Conservation (phyloP, 2,113 vertebrate genomes). For the Gallinago media region DNA sequence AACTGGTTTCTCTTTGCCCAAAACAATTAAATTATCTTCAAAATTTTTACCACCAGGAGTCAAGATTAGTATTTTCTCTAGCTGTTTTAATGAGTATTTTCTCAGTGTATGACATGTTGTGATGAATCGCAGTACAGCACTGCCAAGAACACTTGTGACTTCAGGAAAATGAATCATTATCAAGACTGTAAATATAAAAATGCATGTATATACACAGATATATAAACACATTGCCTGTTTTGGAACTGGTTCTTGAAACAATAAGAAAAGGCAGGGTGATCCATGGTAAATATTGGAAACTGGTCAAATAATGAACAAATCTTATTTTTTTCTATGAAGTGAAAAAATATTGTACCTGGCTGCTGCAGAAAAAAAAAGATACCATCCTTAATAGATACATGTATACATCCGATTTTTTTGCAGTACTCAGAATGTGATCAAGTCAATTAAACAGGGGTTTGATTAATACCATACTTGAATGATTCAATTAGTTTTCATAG, state of each 20-base stretch:
- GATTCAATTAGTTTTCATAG: not conserved
- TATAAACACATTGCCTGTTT: not conserved
- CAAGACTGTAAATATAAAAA: not conserved
- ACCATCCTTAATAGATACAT: not conserved
- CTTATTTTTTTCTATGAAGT: not conserved
- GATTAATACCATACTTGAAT: not conserved
- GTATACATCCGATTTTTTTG: not conserved
- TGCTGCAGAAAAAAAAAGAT: not conserved
- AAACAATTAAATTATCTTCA: not conserved
- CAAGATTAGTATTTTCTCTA: not conserved
- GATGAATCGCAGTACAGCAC: not conserved
- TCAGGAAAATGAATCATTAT: not conserved
- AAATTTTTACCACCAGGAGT: not conserved
- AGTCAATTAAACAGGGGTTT: not conserved
- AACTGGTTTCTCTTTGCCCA: not conserved
- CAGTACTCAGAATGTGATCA: not conserved
- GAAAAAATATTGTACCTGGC: not conserved
- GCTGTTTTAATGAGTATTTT: not conserved
- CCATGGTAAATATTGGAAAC: not conserved
- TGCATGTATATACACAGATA: not conserved
- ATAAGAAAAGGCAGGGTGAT: not conserved
- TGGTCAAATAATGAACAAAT: not conserved
- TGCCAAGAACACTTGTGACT: not conserved
- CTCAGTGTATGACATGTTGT: not conserved
- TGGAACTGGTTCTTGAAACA: not conserved